phyloP scores from a whole-genome alignment of 2,113 vertebrate genomes.

The Pterocles gutturalis region DNA sequence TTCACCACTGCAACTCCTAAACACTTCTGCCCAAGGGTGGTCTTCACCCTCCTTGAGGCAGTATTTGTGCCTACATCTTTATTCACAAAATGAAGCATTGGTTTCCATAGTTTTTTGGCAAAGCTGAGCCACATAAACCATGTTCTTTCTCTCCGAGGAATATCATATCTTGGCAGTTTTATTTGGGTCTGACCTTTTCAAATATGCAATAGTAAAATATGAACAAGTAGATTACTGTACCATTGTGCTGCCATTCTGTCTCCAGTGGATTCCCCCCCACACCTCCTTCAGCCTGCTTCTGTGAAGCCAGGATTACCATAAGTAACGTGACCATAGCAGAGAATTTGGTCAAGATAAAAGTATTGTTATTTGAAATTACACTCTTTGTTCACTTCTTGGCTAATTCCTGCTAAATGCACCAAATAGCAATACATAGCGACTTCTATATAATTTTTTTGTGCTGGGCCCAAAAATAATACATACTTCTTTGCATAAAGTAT shows the following conservation, averaged over 20 bases:
- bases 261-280: not conserved
- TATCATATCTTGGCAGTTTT: not conserved
- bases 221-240: not conserved
- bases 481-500: not conserved
- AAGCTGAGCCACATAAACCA: not conserved
- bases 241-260: not conserved
- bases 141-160: not conserved
- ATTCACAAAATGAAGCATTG: not conserved
- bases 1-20: constrained; percentile 27
- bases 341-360: constrained; percentile 10
- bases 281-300: not conserved
- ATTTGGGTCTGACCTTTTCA: constrained; percentile 20
- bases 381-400: not conserved
- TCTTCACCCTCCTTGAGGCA: not conserved
- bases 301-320: not conserved
- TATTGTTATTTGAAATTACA: not conserved
- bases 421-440: not conserved
- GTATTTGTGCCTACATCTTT: constrained; percentile 6
- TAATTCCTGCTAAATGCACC: not conserved
- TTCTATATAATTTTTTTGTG: not conserved
- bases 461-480: not conserved
- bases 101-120: constrained; percentile 46
- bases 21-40: constrained; percentile 46
- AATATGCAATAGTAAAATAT: constrained; percentile 14
- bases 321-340: not conserved